Conservation (phyloP, 1,140 invertebrate genomes). For the Drosophila dunni region DNA sequence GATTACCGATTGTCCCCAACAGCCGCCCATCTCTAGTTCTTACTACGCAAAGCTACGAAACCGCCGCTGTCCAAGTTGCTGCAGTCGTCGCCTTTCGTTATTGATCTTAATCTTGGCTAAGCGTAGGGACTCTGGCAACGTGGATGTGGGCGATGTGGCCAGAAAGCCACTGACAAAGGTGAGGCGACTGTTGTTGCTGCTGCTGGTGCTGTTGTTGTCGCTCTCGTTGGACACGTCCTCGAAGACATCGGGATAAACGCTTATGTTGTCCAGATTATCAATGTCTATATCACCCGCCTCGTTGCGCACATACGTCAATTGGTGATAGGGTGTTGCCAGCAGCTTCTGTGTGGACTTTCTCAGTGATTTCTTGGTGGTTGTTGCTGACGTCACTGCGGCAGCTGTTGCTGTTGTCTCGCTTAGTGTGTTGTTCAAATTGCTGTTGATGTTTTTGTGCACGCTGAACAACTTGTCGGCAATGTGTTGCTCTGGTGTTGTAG, state of each 20-base stretch:
- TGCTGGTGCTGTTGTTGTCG: slow-evolving; percentile 17
- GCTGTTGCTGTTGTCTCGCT: slow-evolving; percentile 44
- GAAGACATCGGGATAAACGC: slow-evolving; percentile 74
- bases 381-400: slow-evolving; percentile 42
- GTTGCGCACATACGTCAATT: slow-evolving; percentile 75
- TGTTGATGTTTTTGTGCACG: slow-evolving; percentile 72
- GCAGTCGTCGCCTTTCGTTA: slow-evolving; percentile 59
- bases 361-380: slow-evolving; percentile 57
- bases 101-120: slow-evolving; percentile 77
- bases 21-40: background rate
- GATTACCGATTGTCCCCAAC: slow-evolving; percentile 33
- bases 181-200: slow-evolving; percentile 61
- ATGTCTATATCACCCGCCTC: slow-evolving; percentile 79
- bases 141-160: slow-evolving; percentile 72
- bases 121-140: slow-evolving; percentile 74
- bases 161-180: slow-evolving; percentile 71
- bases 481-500: slow-evolving; percentile 52
- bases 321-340: slow-evolving; percentile 74
- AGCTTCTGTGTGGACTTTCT: slow-evolving; percentile 72
- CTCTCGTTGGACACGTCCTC: slow-evolving; percentile 50
- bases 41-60: slow-evolving; percentile 67
- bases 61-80: slow-evolving; percentile 36
- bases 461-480: slow-evolving; percentile 58
- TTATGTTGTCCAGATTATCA: slow-evolving; percentile 81
- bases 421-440: slow-evolving; percentile 61